Conservation (phyloP, 2,888 invertebrate species). For the Tipula vernalis region DNA sequence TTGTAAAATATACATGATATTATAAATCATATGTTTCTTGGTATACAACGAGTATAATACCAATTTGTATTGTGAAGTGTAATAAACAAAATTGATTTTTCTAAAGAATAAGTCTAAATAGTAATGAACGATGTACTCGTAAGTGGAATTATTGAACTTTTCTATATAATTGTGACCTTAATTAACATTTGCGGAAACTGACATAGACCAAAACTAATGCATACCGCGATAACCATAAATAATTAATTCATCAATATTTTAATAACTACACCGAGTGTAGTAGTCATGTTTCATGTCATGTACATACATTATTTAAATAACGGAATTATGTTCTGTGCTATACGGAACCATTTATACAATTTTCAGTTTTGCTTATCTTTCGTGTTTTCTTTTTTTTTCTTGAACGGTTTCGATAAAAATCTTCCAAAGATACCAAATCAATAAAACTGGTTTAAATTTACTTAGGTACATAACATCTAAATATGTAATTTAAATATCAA, state of each 20-base stretch:
- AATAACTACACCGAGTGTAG: neutral
- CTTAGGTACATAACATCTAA: neutral
- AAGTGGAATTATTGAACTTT: neutral
- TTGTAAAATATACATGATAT: neutral
- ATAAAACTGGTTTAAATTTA: neutral
- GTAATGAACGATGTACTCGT: neutral
- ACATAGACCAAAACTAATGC: neutral
- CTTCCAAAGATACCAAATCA: neutral
- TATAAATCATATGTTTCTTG: neutral
- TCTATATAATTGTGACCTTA: neutral
- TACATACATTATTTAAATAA: neutral
- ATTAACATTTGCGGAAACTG: neutral
- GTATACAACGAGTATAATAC: neutral
- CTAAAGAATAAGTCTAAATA: neutral
- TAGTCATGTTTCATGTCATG: neutral
- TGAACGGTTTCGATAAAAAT: neutral
- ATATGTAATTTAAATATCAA: neutral
- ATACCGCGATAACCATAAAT: neutral
- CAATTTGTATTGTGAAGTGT: neutral
- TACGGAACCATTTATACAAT: neutral
- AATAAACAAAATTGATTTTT: neutral
- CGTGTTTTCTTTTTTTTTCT: neutral
- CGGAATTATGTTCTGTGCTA: neutral
- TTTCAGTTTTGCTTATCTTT: neutral
- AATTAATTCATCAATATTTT: neutral